Conservation (phyloP, 2,113 vertebrate genomes). For the Urocitellus parryii region DNA sequence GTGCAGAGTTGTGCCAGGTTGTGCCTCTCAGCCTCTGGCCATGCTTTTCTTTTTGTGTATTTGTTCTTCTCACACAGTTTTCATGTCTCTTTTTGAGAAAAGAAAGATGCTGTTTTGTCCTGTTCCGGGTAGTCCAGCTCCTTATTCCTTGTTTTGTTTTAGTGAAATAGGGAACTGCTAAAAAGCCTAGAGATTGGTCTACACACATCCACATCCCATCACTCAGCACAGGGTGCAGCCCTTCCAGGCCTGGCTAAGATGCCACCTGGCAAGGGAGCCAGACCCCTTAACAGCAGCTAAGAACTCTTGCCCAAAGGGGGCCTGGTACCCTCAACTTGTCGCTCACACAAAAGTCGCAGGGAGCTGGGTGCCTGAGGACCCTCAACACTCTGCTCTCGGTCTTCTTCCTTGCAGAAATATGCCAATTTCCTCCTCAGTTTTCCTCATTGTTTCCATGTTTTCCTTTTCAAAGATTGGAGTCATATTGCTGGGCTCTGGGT, state of each 20-base stretch:
- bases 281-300: background rate
- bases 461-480: background rate
- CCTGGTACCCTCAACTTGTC: accelerated
- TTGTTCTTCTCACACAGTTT: background rate
- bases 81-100: background rate
- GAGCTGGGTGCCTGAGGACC: too few species aligned
- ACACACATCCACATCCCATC: accelerated
- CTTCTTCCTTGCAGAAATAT: background rate
- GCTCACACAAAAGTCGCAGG: background rate
- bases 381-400: accelerated
- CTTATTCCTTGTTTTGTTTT: background rate
- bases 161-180: background rate
- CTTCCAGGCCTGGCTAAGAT: too few species aligned
- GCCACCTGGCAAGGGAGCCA: background rate
- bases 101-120: background rate
- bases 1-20: too few species aligned
- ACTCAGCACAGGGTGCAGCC: background rate
- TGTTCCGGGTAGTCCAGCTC: background rate
- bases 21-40: background rate
- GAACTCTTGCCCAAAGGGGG: background rate
- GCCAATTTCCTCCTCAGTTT: background rate
- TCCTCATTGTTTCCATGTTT: accelerated
- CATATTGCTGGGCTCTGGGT: background rate
- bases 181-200: background rate
- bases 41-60: background rate